A percentile compares a stretch with the other conserved stretches of the same genome.
phyloP scores from a whole-genome alignment of 2,113 vertebrate genomes.

The Parus major region DNA sequence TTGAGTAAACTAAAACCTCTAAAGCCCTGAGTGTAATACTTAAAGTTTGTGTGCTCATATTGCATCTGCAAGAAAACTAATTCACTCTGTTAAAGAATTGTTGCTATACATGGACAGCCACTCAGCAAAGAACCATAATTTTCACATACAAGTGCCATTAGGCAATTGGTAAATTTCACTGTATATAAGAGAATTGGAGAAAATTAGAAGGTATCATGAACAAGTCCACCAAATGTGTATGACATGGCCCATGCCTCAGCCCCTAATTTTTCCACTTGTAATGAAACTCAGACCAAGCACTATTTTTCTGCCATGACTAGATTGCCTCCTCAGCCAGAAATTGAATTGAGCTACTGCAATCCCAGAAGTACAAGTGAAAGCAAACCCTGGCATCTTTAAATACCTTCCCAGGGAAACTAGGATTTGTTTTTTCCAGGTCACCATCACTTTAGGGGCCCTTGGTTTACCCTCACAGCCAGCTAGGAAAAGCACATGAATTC shows the following conservation, averaged over 20 bases:
- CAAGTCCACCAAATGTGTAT: neutral
- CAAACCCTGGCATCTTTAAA: neutral
- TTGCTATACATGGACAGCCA: neutral
- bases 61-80: neutral
- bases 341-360: neutral
- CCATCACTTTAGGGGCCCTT: neutral
- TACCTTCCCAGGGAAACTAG: neutral
- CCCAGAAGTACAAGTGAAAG: neutral
- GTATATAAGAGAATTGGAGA: neutral
- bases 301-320: neutral
- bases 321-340: neutral
- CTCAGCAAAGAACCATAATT: neutral
- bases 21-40: neutral
- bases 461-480: neutral
- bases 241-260: accelerated
- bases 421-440: neutral
- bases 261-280: neutral
- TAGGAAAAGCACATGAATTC: neutral
- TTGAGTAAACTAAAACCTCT: neutral
- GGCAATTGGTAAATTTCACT: neutral
- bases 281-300: neutral
- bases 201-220: neutral
- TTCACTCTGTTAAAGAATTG: neutral
- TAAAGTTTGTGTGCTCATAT: accelerated
- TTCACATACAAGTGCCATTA: neutral